Evolutionary conservation across 2,797 vertebrate genomes (phyloP).

Genomic region (Chanos chanos): DNA sequence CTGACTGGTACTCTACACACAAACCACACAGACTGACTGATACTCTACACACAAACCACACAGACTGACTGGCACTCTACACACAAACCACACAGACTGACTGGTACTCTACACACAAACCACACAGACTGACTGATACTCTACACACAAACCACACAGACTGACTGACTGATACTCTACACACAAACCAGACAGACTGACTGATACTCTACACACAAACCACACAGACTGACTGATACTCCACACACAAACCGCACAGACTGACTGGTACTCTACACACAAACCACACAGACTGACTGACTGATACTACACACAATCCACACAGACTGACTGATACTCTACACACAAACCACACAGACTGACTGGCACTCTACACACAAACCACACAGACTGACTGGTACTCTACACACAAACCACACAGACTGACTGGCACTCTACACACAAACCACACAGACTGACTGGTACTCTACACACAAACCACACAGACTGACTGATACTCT

Average conservation of each 20-base stretch:
- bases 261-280: constrained; percentile 27
- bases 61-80: constrained; percentile 35
- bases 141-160: too few species aligned
- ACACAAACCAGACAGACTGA: constrained; percentile 35
- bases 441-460: constrained; percentile 36
- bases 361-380: constrained; percentile 38
- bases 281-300: constrained; percentile 36
- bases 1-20: constrained; percentile 27
- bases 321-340: neutral
- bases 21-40: constrained; percentile 36
- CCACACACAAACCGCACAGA: constrained; percentile 37
- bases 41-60: constrained; percentile 31
- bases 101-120: constrained; percentile 28
- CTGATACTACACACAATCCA: too few species aligned
- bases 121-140: constrained; percentile 37
- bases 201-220: constrained; percentile 28
- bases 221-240: constrained; percentile 37
- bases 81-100: constrained; percentile 35
- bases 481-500: constrained; percentile 35
- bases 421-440: constrained; percentile 35
- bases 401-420: constrained; percentile 33
- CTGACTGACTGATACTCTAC: constrained; percentile 35
- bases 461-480: constrained; percentile 29
- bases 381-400: too few species aligned
- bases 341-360: constrained; percentile 8